Evolutionary conservation across 2,888 invertebrate genomes (phyloP), one percentile per base, ranked within the genome.

Genomic region (Thumatha senex): DNA sequence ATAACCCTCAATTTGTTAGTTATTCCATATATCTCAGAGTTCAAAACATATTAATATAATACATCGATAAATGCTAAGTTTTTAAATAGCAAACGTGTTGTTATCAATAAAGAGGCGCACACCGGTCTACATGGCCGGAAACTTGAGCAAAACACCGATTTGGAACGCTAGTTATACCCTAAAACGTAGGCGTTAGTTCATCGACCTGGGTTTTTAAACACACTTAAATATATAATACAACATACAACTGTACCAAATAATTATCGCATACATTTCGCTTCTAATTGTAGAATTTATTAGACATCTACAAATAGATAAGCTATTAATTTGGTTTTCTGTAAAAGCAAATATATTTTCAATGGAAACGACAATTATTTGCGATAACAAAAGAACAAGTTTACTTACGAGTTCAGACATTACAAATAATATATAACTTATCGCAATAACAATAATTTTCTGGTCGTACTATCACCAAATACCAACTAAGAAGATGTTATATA

Each of bases 81-180:
- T 30, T 24, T n/a, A 30, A 43, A 34, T 13, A 49, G 12, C 30
- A 33, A 39, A 41, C 36, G 15, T 39, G 3, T 24, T 54, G 48
- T 63, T 67, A 61, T 64, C 58, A 53, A 58, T 67, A n/a, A 58
- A 59, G 54, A 62, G 58, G 57, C 66, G 45, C 54, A 58, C 63
- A 56, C 65, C 53, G 46, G 39, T 56, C 45, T 52, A 59, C 35
- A 48, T 58, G 57, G 58, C 73, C 74, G 78, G 73, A 79, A 65
- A 54, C 44, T 69, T 69, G 51, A 66, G 47, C 59, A 55, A 62
- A 74, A 72, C 70, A 64, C 50, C 66, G 67, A 74, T 79, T 79
- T 67, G 56, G 72, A 72, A 64, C 69, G 73, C 75, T 75, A 75
- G 71, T 68, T 69, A 70, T 67, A 71, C 74, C 69, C 68, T 59